These are phyloP conservation scores for Didymodactylos carnosus DNA, from an alignment of 2,888 invertebrate species.

Conservation along the genomic window DNA sequence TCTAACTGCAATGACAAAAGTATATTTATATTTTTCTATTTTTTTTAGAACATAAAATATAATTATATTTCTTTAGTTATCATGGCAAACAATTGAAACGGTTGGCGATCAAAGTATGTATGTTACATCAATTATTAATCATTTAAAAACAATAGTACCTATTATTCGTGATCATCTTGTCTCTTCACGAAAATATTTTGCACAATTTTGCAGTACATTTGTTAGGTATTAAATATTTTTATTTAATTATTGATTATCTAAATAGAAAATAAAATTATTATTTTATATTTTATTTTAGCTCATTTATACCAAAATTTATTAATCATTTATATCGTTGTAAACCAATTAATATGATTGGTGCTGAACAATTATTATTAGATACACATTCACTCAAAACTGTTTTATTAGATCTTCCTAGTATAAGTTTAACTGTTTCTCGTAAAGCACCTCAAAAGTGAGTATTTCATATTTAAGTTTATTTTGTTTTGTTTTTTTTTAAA, in stretches of 20 bases:
- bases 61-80: constrained; percentile 38
- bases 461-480: neutral
- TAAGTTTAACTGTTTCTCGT: constrained; percentile 62
- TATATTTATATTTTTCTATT: constrained; percentile 27
- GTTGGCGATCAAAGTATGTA: constrained; percentile 94
- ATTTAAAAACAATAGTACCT: constrained; percentile 66
- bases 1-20: constrained; percentile 71
- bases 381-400: constrained; percentile 54
- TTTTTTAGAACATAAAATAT: no score
- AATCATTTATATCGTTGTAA: constrained; percentile 65
- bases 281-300: constrained; percentile 26
- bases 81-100: constrained; percentile 73
- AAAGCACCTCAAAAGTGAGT: constrained; percentile 50
- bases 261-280: neutral
- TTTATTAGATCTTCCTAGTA: constrained; percentile 72
- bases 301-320: constrained; percentile 78
- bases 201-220: constrained; percentile 87
- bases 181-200: constrained; percentile 84
- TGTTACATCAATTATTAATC: constrained; percentile 65
- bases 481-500: neutral
- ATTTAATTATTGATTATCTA: no score
- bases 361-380: constrained; percentile 83
- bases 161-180: constrained; percentile 67
- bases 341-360: constrained; percentile 66
- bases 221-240: constrained; percentile 45